Evolutionary conservation across 2,113 vertebrate genomes (phyloP), one percentile per base, ranked within the genome.

Genomic region (Ibidorhyncha struthersii): DNA sequence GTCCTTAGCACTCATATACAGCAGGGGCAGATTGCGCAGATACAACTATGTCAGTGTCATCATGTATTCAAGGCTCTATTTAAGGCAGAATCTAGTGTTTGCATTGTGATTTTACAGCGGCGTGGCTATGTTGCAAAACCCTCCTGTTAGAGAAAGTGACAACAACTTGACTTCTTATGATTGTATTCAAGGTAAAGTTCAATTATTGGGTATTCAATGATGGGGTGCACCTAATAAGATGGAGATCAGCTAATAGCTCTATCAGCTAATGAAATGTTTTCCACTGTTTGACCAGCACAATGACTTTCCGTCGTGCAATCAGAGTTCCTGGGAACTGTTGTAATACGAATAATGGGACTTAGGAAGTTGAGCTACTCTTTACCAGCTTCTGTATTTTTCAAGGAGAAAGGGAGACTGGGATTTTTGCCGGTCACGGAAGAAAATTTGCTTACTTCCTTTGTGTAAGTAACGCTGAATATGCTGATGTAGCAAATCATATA

Each of bases 231-330:
- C 63, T n/a, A 83, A 78, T 78, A 71, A 92, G 82, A 86, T 38
- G 67, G 67, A 95, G 49, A 90, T 73, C 7, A 3, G 20, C 69
- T 94, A 84, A 82, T 56, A 76, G 43, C 25, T 95, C 45, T 80
- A 47, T 71, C 25, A 69, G 36, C 21, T 85, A 89, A 93, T 76
- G 50, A 94, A 94, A 58, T 84, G 77, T 86, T 93, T 91, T 88
- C 45, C 45, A 90, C 2, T 49, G 52, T 82, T 76, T 58, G 56
- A 89, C 27, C 38, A 76, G 43, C 11, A 25, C 56, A 86, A 49
- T 82, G 59, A 55, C 77, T 78, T 96, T 74, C 52, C 76, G 36
- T 62, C 32, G 1, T 53, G 77, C 45, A 77, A 67, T 17, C 40
- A 55, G 79, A 81, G 55, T 16, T 87, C 61, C 40, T 59, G 40